These are phyloP conservation scores for Drosophila melanocephala DNA, from an alignment of 2,888 invertebrate species.

Conservation along the genomic window DNA sequence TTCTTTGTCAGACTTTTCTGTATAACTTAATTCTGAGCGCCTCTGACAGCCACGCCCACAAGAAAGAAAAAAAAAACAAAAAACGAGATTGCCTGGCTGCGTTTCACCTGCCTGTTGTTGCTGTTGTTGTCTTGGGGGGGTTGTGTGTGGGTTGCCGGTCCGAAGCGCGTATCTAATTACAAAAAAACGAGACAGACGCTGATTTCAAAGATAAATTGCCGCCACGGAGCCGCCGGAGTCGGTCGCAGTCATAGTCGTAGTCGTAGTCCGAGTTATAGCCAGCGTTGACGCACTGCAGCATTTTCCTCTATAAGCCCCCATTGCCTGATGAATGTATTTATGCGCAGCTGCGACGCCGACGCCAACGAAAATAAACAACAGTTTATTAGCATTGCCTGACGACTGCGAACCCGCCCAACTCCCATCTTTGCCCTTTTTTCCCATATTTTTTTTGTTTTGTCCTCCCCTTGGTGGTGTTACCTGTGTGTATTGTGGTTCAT, in stretches of 20 bases:
- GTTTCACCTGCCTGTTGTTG: conserved; percentile 51
- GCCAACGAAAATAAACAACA: conserved; percentile 75
- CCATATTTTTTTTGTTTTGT: neutral
- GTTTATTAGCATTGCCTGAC: conserved; percentile 70
- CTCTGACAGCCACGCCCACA: conserved; percentile 69
- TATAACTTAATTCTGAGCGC: conserved; percentile 76
- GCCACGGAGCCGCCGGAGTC: conserved; percentile 41
- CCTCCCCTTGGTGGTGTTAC: neutral
- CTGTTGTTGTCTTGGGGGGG: conserved; percentile 33
- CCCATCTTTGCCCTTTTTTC: conserved; percentile 15
- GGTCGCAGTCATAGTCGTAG: neutral
- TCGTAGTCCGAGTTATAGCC: conserved; percentile 9
- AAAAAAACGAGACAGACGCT: conserved; percentile 76
- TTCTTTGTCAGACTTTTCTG: conserved; percentile 51
- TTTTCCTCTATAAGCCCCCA: conserved; percentile 10
- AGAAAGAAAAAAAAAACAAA: neutral
- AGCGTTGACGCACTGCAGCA: conserved; percentile 45
- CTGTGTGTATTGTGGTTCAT: neutral
- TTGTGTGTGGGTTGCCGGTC: conserved; percentile 66
- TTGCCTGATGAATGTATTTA: conserved; percentile 74
- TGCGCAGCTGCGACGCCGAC: conserved; percentile 56
- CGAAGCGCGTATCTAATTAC: conserved; percentile 75
- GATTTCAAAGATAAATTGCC: conserved; percentile 81
- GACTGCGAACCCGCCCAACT: conserved; percentile 28
- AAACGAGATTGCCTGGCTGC: conserved; percentile 52